Evolutionary conservation across 2,113 vertebrate species (phyloP).

Genomic region (Nettapus auritus): DNA sequence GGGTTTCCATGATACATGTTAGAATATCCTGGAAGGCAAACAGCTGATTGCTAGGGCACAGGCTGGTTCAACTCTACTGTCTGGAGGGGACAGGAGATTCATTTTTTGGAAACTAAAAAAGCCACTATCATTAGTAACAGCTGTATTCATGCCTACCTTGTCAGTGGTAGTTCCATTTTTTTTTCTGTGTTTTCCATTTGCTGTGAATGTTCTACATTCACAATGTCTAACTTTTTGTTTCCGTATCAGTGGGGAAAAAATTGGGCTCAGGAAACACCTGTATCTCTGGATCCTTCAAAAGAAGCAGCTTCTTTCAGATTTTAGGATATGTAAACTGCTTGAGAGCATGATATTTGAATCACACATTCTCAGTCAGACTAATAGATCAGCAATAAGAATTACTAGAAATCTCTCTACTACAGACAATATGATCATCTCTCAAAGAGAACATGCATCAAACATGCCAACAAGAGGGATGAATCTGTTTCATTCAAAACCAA

Average conservation of each 20-base stretch:
- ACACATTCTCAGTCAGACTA: not conserved
- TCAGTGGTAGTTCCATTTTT: not conserved
- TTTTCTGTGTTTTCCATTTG: not conserved
- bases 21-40: not conserved
- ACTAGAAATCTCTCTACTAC: not conserved
- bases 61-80: not conserved
- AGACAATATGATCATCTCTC: not conserved
- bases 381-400: not conserved
- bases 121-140: not conserved
- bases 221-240: not conserved
- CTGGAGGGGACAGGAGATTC: not conserved
- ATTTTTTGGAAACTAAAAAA: not conserved
- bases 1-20: constrained; percentile 11
- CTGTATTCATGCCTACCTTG: not conserved
- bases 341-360: not conserved
- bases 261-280: fast-evolving
- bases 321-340: not conserved
- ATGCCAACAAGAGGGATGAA: not conserved
- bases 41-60: not conserved
- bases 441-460: not conserved
- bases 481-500: not conserved
- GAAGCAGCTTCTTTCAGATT: not conserved
- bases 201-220: not conserved
- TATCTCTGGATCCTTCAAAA: not conserved
- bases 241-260: not conserved